A percentile compares a stretch with the other conserved stretches of the same genome.
Conservation (phyloP, 2,888 invertebrate species). For the Scotopteryx bipunctaria region DNA sequence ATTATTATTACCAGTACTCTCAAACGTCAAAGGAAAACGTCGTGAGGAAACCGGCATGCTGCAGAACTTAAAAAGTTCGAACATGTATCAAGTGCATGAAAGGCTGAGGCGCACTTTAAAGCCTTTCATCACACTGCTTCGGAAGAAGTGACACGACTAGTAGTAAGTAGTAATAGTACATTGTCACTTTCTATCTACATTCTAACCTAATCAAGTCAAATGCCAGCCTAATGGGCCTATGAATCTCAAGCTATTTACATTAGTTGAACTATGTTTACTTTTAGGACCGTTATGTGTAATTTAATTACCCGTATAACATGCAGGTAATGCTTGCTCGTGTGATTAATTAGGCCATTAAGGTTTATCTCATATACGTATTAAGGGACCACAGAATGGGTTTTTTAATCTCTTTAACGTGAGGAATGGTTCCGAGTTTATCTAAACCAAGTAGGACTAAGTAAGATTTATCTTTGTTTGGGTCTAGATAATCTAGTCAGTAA, state of each 20-base stretch:
- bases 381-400: slow-evolving; percentile 28
- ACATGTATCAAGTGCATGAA: too few species aligned
- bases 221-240: background rate
- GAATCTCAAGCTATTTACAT: slow-evolving; percentile 1
- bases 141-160: too few species aligned
- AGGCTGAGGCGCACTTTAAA: too few species aligned
- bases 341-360: slow-evolving; percentile 35
- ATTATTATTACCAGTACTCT: too few species aligned
- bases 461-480: background rate
- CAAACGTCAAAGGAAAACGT: too few species aligned
- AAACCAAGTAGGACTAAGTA: slow-evolving; percentile 3
- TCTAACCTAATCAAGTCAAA: background rate
- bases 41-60: too few species aligned
- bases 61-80: too few species aligned
- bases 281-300: slow-evolving; percentile 21
- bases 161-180: too few species aligned
- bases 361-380: slow-evolving; percentile 33
- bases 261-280: slow-evolving; percentile 1
- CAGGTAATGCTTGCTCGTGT: slow-evolving; percentile 31
- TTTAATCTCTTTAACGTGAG: slow-evolving; percentile 30
- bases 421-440: slow-evolving; percentile 23
- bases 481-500: too few species aligned
- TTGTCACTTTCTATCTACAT: too few species aligned
- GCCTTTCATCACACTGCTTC: too few species aligned
- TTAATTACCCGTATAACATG: slow-evolving; percentile 31